A percentile compares a stretch with the other conserved stretches of the same genome.
phyloP scores from a whole-genome alignment of 2,113 vertebrate genomes.

The Fregata magnificens region DNA sequence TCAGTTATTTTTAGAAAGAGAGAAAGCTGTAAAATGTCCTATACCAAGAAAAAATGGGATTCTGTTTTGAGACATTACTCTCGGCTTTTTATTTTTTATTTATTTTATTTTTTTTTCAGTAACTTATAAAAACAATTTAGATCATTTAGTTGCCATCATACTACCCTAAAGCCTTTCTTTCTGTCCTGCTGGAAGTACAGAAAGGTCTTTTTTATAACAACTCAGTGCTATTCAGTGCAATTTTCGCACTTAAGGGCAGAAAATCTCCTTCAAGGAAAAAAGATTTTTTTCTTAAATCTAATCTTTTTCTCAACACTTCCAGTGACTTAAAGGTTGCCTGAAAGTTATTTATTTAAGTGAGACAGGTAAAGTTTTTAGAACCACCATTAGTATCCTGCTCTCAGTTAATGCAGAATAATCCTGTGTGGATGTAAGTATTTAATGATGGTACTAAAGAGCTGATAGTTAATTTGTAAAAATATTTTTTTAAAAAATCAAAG shows the following conservation, averaged over 20 bases:
- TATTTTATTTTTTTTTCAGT: not conserved
- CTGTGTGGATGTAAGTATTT: not conserved
- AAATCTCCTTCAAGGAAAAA: not conserved
- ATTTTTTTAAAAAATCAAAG: not conserved
- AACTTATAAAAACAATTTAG: not conserved
- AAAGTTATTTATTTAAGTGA: not conserved
- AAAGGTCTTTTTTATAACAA: not conserved
- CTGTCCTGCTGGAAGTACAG: not conserved
- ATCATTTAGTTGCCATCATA: not conserved
- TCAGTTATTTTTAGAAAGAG: not conserved
- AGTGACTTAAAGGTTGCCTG: not conserved
- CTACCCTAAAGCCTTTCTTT: not conserved
- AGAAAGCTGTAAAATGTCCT: not conserved
- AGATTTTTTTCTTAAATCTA: not conserved
- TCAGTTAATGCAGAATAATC: not conserved
- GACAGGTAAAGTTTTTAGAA: not conserved
- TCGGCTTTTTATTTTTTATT: not conserved
- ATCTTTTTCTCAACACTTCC: not conserved
- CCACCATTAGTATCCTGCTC: not conserved
- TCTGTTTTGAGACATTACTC: not conserved
- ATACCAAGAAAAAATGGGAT: not conserved
- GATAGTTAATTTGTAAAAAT: not conserved
- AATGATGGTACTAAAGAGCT: fast-evolving
- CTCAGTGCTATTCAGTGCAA: not conserved
- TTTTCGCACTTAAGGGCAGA: not conserved